Percentiles rank a stretch among this genome's conserved stretches.
Evolutionary conservation across 2,888 invertebrate genomes (phyloP).

Genomic region (Drepanosiphum platanoidis): DNA sequence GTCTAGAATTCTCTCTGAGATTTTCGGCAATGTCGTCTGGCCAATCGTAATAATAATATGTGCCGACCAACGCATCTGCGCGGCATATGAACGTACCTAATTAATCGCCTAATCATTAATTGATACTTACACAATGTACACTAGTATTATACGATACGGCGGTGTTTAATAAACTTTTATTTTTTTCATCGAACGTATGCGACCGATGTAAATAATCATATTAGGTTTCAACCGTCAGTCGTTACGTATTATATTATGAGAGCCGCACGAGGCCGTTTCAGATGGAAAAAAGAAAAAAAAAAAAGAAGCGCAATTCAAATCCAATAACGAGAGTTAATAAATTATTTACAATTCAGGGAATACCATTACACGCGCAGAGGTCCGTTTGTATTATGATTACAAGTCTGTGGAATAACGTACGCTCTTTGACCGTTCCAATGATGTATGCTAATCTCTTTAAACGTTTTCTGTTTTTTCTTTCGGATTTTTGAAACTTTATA

Average conservation of each 20-base stretch:
- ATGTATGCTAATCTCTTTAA: neutral
- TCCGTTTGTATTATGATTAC: neutral
- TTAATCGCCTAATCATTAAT: too few species aligned
- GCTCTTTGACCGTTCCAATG: neutral
- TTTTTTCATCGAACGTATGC: neutral
- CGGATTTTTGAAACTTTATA: constrained; percentile 1
- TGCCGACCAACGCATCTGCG: too few species aligned
- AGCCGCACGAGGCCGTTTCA: neutral
- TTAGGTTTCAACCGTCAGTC: neutral
- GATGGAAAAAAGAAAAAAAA: neutral
- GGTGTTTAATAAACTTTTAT: too few species aligned
- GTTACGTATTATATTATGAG: neutral
- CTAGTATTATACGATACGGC: too few species aligned
- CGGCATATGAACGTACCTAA: too few species aligned
- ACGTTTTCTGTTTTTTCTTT: neutral
- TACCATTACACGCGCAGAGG: neutral
- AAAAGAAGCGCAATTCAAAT: neutral
- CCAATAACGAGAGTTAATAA: neutral
- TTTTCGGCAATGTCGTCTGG: too few species aligned
- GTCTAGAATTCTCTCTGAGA: too few species aligned
- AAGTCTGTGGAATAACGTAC: neutral
- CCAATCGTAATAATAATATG: too few species aligned
- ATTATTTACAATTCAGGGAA: neutral
- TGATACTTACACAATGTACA: too few species aligned
- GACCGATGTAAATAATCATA: neutral